phyloP scores from a whole-genome alignment of 1,140 invertebrate species.

The Zaprionus ornatus region DNA sequence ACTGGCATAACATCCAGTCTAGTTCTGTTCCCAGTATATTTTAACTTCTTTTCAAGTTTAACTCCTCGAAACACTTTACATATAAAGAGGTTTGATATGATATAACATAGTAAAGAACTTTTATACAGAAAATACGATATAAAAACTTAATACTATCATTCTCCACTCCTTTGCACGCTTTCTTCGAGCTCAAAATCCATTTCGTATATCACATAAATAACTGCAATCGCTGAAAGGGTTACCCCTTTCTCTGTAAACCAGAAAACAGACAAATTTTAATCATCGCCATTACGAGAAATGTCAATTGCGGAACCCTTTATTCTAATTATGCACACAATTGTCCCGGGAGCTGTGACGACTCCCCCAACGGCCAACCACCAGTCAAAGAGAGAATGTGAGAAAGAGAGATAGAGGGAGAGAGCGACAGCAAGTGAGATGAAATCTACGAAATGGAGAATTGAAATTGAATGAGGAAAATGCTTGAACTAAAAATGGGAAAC shows the following conservation, averaged over 20 bases:
- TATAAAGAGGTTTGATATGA: background rate
- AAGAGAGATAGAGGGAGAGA: background rate
- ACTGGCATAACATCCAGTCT: background rate
- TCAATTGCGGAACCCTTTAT: constrained; percentile 68
- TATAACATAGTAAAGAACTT: background rate
- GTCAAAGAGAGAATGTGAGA: background rate
- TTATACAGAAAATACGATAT: too few relatives aligned
- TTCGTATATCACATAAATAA: background rate
- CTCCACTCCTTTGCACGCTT: background rate
- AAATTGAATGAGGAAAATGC: constrained; percentile 19
- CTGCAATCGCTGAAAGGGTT: constrained; percentile 9
- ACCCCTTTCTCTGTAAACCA: constrained; percentile 2
- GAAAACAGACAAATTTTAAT: constrained; percentile 56
- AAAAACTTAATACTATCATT: too few relatives aligned
- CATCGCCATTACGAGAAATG: constrained; percentile 67
- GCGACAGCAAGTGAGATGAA: background rate
- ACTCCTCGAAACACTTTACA: background rate
- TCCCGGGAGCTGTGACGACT: constrained; percentile 53
- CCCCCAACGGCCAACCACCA: constrained; percentile 30
- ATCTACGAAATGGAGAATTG: constrained; percentile 6
- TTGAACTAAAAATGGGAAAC: constrained; percentile 65
- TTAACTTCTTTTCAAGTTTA: background rate
- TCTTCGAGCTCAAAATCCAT: background rate
- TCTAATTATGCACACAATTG: constrained; percentile 80
- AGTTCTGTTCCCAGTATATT: background rate